These are phyloP conservation scores for Noctua pronuba DNA, from an alignment of 2,888 invertebrate genomes.

Conservation along the genomic window DNA sequence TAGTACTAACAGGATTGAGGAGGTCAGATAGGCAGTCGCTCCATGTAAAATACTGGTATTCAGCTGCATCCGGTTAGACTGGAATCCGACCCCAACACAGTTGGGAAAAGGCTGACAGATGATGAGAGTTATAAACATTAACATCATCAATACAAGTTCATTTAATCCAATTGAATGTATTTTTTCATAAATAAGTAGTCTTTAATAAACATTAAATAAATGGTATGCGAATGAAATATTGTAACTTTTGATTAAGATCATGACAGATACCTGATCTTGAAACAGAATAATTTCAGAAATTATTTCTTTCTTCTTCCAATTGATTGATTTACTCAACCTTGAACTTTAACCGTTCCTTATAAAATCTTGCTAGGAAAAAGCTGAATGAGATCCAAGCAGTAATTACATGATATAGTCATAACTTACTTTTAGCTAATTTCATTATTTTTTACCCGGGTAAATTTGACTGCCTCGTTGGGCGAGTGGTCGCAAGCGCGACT, in stretches of 20 bases:
- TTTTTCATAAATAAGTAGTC: background rate
- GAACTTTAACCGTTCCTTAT: background rate
- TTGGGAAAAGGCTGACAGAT: too few species aligned
- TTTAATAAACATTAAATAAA: background rate
- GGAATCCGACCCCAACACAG: too few species aligned
- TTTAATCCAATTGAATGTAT: too few species aligned
- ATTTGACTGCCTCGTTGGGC: background rate
- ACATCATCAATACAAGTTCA: too few species aligned
- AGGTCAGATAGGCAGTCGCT: too few species aligned
- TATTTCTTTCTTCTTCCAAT: background rate
- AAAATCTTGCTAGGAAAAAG: background rate
- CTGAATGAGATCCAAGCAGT: constrained; percentile 24
- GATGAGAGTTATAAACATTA: too few species aligned
- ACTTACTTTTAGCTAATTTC: background rate
- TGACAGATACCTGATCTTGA: background rate
- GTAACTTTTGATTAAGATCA: background rate
- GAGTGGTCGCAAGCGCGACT: background rate
- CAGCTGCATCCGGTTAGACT: too few species aligned
- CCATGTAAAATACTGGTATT: too few species aligned
- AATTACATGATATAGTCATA: background rate
- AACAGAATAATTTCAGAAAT: constrained; percentile 11
- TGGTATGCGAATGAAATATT: background rate
- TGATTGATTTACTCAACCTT: background rate
- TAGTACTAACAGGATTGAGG: too few species aligned
- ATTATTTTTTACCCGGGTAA: background rate